phyloP scores from a whole-genome alignment of 2,113 vertebrate species.

The Zapus hudsonius region DNA sequence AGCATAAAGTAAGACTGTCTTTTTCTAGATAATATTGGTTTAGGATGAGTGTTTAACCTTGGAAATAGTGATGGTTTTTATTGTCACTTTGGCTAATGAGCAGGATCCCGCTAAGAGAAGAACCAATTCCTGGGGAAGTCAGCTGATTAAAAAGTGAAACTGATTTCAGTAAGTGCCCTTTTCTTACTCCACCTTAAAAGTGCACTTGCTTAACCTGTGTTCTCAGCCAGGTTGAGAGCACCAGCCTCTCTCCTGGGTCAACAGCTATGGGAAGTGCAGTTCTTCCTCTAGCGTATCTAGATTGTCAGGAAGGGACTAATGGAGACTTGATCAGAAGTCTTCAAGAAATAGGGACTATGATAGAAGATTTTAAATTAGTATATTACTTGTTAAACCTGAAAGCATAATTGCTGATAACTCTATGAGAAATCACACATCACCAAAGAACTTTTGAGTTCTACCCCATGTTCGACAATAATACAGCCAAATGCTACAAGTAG shows the following conservation, averaged over 20 bases:
- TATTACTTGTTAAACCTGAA: not conserved
- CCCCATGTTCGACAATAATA: not conserved
- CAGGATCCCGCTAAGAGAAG: not conserved
- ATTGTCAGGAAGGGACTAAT: not conserved
- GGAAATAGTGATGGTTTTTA: not conserved
- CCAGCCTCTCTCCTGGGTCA: not conserved
- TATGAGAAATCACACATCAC: not conserved
- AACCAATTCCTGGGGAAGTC: not conserved
- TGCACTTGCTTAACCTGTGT: fast-evolving
- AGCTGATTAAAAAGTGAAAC: not conserved
- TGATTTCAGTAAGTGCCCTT: not conserved
- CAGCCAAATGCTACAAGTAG: not conserved
- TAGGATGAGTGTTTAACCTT: not conserved
- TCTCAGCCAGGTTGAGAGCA: not conserved
- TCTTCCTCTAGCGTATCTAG: not conserved
- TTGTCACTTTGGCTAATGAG: not conserved
- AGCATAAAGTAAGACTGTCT: not conserved
- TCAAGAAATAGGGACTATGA: not conserved
- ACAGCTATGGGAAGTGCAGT: not conserved
- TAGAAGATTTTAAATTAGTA: not conserved
- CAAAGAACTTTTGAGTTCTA: not conserved
- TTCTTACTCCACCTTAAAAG: not conserved
- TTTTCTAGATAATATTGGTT: not conserved
- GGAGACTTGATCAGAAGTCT: not conserved
- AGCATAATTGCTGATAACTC: too few species aligned